Percentiles rank a stretch among this genome's conserved stretches.
Conservation (phyloP, 1,140 invertebrate species). For the Diachasma alloeum region DNA sequence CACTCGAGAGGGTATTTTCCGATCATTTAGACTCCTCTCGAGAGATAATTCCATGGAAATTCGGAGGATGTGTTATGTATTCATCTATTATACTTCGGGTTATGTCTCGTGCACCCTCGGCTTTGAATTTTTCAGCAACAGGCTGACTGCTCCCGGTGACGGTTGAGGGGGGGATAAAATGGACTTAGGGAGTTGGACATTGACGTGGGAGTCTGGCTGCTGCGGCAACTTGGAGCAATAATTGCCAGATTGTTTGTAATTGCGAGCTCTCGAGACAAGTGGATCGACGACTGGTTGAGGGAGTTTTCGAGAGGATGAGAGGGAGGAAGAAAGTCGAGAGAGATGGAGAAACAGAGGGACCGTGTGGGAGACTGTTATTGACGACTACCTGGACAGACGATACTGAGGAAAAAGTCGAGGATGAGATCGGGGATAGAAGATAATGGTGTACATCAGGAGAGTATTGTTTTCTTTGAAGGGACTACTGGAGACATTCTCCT, state of each 20-base stretch:
- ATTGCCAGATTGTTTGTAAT: slow-evolving; percentile 62
- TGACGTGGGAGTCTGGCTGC: slow-evolving; percentile 30
- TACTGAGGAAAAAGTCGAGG: not conserved
- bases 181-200: not conserved
- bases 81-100: not conserved
- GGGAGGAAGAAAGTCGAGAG: slow-evolving; percentile 16
- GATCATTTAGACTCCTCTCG: not conserved
- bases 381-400: slow-evolving; percentile 23
- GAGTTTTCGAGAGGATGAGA: slow-evolving; percentile 11
- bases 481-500: not conserved
- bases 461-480: slow-evolving; percentile 32
- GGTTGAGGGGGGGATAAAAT: not conserved
- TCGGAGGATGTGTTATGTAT: not conserved
- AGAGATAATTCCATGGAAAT: not conserved
- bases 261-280: slow-evolving; percentile 57
- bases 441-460: slow-evolving; percentile 19
- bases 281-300: slow-evolving; percentile 11
- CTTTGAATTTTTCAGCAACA: not conserved
- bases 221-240: slow-evolving; percentile 41
- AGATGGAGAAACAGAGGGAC: slow-evolving; percentile 16
- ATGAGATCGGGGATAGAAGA: not conserved
- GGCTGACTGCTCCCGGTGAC: not conserved
- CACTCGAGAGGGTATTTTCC: not conserved
- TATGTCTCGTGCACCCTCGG: not conserved
- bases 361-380: slow-evolving; percentile 30